Evolutionary conservation across 2,888 invertebrate species (phyloP).

Genomic region (Phasia obesa): DNA sequence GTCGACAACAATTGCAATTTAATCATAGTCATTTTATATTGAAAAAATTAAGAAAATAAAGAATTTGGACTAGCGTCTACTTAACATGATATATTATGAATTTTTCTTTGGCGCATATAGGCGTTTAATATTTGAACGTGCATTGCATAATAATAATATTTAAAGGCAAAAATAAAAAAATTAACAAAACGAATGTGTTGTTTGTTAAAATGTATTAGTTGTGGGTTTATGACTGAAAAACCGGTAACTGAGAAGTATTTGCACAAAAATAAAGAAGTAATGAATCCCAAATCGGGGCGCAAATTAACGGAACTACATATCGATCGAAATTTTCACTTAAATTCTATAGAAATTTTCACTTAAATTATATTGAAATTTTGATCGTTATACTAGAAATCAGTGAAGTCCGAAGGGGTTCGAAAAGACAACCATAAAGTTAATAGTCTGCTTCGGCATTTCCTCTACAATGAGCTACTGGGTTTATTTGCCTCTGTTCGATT

Average conservation of each 20-base stretch:
- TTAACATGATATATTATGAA: slow-evolving; percentile 72
- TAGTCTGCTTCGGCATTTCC: too few relatives aligned
- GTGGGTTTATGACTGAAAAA: background rate
- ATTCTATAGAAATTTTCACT: too few relatives aligned
- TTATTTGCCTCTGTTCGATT: too few relatives aligned
- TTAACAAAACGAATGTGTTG: slow-evolving; percentile 53
- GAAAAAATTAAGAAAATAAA: slow-evolving; percentile 57
- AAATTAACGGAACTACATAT: too few relatives aligned
- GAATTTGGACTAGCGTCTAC: slow-evolving; percentile 73
- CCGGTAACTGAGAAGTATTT: slow-evolving; percentile 31
- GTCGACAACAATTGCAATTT: slow-evolving; percentile 42
- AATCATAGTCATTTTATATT: slow-evolving; percentile 49
- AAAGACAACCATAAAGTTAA: too few relatives aligned
- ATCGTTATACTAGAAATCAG: too few relatives aligned
- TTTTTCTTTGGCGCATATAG: slow-evolving; percentile 71
- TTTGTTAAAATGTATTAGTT: slow-evolving; percentile 34
- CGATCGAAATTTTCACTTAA: too few relatives aligned
- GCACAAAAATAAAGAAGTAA: slow-evolving; percentile 22
- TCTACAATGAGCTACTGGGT: too few relatives aligned
- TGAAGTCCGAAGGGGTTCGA: too few relatives aligned
- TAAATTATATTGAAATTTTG: too few relatives aligned
- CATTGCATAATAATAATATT: slow-evolving; percentile 72
- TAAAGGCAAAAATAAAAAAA: slow-evolving; percentile 21
- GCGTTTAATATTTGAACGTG: slow-evolving; percentile 74
- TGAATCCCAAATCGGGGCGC: too few relatives aligned